phyloP scores from a whole-genome alignment of 2,888 invertebrate species.

The Meiosimyza platycephala region DNA sequence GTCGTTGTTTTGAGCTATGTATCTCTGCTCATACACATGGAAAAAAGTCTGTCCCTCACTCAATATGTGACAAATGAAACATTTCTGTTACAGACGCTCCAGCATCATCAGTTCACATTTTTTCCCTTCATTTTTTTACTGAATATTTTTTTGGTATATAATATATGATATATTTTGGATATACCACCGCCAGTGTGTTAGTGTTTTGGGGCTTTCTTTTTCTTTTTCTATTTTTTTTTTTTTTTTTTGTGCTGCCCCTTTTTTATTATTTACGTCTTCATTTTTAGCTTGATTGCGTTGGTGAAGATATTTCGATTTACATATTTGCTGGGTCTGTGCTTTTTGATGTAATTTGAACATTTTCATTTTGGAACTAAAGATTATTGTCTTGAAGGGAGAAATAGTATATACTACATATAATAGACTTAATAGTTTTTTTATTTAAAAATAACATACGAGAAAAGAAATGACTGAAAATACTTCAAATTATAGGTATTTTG shows the following conservation, averaged over 20 bases:
- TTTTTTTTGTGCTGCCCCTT: not conserved
- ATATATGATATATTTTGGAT: not conserved
- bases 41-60: not conserved
- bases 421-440: too few species aligned
- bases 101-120: constrained; percentile 17
- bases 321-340: not conserved
- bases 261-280: constrained; percentile 1
- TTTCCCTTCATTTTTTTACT: not conserved
- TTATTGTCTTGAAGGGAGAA: too few species aligned
- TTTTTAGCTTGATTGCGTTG: not conserved
- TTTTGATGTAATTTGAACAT: not conserved
- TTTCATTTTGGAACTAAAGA: too few species aligned
- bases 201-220: not conserved
- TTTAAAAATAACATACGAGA: too few species aligned
- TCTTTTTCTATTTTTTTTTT: not conserved
- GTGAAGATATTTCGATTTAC: not conserved
- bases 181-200: not conserved
- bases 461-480: too few species aligned
- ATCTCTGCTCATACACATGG: not conserved
- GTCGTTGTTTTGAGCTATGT: not conserved
- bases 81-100: constrained; percentile 28
- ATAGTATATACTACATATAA: too few species aligned
- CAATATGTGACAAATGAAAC: constrained; percentile 37
- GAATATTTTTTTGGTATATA: not conserved
- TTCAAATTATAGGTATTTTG: too few species aligned